Base-by-base conservation (phyloP, 2,797 vertebrate species). In the Prionace glauca region DNA sequence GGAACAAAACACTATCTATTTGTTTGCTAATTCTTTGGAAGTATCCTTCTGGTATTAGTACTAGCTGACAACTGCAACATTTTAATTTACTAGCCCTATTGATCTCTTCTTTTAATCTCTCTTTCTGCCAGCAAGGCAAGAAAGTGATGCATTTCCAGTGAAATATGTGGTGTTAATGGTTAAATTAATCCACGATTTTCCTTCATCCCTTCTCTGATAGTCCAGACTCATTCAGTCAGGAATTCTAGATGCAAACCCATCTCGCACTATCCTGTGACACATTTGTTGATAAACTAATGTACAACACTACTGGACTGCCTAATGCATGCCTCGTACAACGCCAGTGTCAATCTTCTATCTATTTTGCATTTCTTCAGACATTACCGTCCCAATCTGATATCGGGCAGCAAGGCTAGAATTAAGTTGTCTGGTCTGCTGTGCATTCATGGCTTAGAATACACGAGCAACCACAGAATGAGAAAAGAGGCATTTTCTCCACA, bases 291-390 rank as follows among this genome's bases (percentile, higher is more conserved):
- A 36, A 91, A 69, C 90, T 92, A 24, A 41, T 92, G 90, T 92
- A 92, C 18, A 26, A 65, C n/a, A 41, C n/a, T 20, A 41, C 18
- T 92, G 10, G n/a, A 92, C 65, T 41, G n/a, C 18, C 65, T 36
- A 69, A 36, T 69, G 65, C 22, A 22, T 41, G 65, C 8, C 36
- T 92, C 67, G 41, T 41, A 20, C n/a, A 92, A 92, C 65, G 12
- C 8, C n/a, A 69, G 14, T 69, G n/a, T 69, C 90, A 92, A 92
- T 92, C n/a, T 69, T 69, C 1, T 36, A 41, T 92, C 10, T 69
- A 69, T 18, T 92, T 92, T 91, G n/a, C 90, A 92, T 69, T 92
- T 92, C n/a, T 69, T 92, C 90, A 92, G 90, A 92, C 65, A 69
- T 69, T 92, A 67, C 20, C 41, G 65, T 41, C 90, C 62, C 41